Conservation (phyloP, 2,113 vertebrate species). For the Lutjanus erythropterus region DNA sequence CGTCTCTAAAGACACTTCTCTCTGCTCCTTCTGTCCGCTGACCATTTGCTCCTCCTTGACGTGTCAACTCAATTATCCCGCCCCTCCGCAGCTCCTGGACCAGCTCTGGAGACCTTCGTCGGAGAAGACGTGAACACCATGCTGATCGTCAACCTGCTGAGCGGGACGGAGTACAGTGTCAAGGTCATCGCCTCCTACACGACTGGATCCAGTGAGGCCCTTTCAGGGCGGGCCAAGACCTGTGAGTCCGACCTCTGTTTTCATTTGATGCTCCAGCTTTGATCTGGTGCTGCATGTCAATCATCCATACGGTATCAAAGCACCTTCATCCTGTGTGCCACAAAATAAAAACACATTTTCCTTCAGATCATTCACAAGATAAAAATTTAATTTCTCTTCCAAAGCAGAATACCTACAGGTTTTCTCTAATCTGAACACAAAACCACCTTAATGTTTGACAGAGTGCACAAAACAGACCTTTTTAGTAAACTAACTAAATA, state of each 20-base stretch:
- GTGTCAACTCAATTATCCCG: not conserved
- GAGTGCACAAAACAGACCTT: not conserved
- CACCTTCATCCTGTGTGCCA: not conserved
- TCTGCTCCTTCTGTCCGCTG: not conserved
- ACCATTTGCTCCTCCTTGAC: not conserved
- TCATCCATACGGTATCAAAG: too few relatives aligned
- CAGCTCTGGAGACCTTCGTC: conserved; percentile 95
- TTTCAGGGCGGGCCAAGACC: conserved; percentile 91
- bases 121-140: conserved; percentile 95
- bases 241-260: conserved; percentile 83
- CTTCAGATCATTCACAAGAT: not conserved
- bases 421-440: not conserved
- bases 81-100: conserved; percentile 86
- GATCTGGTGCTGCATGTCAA: not conserved
- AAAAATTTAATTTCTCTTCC: not conserved
- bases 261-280: too few relatives aligned
- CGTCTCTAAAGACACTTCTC: not conserved
- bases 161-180: conserved; percentile 93
- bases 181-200: conserved; percentile 96
- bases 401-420: too few relatives aligned
- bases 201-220: conserved; percentile 92
- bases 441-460: not conserved
- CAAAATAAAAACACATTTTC: not conserved
- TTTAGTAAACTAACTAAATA: not conserved
- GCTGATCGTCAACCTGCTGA: conserved; percentile 94